Evolutionary conservation across 2,113 vertebrate species (phyloP).

Genomic region (Cryptomyrus ogoouensis): DNA sequence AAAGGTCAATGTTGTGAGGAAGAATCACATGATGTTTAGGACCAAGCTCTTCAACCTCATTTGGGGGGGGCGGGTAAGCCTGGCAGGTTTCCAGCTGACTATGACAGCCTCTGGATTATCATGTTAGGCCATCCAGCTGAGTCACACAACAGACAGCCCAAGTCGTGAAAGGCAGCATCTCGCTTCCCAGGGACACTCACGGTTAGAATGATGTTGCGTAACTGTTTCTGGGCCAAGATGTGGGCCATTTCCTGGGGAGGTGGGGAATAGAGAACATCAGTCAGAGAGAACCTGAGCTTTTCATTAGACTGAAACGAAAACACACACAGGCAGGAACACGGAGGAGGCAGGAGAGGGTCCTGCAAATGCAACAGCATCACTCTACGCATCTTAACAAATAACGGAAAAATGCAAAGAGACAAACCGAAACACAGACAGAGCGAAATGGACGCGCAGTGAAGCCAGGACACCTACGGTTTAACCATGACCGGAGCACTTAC

Average conservation of each 20-base stretch:
- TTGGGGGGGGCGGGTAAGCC: background rate
- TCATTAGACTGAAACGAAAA: background rate
- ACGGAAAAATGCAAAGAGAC: background rate
- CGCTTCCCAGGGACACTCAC: slow-evolving; percentile 63
- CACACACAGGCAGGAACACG: background rate
- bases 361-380: background rate
- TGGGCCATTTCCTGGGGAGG: slow-evolving; percentile 88
- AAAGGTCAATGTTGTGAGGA: background rate
- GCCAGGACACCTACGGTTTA: background rate
- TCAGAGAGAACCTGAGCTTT: background rate
- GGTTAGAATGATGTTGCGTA: slow-evolving; percentile 86
- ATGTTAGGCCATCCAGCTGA: background rate
- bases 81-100: background rate
- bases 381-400: background rate
- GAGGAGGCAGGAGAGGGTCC: background rate
- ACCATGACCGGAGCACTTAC: slow-evolving; percentile 46
- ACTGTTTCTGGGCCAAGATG: slow-evolving; percentile 92
- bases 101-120: background rate
- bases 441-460: background rate
- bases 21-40: background rate
- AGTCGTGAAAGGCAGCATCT: background rate
- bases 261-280: slow-evolving; percentile 24
- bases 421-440: background rate
- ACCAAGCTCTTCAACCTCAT: background rate
- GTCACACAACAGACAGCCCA: background rate